Percentiles rank a stretch among this genome's conserved stretches.
Evolutionary conservation across 92 coral and sea anemone species (phyloP).

Genomic region (Heliopora coerulea): DNA sequence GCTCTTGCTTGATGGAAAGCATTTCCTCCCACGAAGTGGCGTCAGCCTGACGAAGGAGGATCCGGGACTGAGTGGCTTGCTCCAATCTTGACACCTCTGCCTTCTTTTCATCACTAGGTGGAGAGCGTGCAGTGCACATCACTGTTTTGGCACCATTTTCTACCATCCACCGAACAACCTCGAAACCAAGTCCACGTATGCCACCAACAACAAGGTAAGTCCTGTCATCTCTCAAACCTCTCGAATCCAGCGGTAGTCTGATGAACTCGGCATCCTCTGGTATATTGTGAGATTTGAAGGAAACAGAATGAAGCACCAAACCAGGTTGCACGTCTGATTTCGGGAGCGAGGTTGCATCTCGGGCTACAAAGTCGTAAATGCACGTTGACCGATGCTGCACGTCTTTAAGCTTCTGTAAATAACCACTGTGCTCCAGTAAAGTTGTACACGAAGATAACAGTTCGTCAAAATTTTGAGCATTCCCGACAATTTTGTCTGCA

Average conservation of each 20-base stretch:
- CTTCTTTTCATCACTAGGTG: constrained; percentile 55
- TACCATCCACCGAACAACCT: constrained; percentile 76
- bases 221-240: constrained; percentile 54
- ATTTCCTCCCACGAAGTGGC: constrained; percentile 45
- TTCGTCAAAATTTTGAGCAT: constrained; percentile 25
- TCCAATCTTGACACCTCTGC: constrained; percentile 53
- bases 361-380: constrained; percentile 1
- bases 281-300: not conserved
- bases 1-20: constrained; percentile 39
- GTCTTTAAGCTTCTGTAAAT: constrained; percentile 31
- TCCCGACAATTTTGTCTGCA: constrained; percentile 16
- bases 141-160: constrained; percentile 67
- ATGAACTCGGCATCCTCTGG: not conserved
- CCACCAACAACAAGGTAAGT: constrained; percentile 80
- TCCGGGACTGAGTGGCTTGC: constrained; percentile 52
- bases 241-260: constrained; percentile 47
- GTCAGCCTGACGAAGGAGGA: constrained; percentile 49
- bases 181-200: constrained; percentile 72
- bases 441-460: constrained; percentile 34
- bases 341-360: not conserved
- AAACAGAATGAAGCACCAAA: not conserved
- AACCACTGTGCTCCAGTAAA: constrained; percentile 26
- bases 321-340: not conserved
- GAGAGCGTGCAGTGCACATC: constrained; percentile 62
- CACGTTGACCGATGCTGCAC: constrained; percentile 1